Conservation (phyloP, 2,797 vertebrate genomes). For the Siniperca scherzeri region DNA sequence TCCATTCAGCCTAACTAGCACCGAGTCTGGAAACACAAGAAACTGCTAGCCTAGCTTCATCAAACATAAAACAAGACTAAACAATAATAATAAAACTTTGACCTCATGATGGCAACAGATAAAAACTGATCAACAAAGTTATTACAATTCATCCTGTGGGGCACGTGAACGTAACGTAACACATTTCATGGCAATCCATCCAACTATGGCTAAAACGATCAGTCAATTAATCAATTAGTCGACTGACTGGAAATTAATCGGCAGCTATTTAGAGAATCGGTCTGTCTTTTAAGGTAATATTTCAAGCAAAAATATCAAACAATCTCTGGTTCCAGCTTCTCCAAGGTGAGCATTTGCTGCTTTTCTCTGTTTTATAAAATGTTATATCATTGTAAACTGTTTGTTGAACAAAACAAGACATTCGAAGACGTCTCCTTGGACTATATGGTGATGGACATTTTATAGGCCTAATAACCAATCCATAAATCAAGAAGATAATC, state of each 20-base stretch:
- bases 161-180: too few relatives aligned
- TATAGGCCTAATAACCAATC: background rate
- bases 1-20: too few relatives aligned
- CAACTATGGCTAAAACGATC: background rate
- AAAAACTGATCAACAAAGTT: too few relatives aligned
- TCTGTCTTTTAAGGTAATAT: background rate
- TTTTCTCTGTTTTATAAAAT: background rate
- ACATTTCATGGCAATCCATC: too few relatives aligned
- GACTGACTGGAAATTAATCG: too few relatives aligned
- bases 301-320: background rate
- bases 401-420: background rate
- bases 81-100: too few relatives aligned
- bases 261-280: too few relatives aligned
- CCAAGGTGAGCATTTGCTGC: background rate
- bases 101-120: too few relatives aligned
- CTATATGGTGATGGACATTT: background rate
- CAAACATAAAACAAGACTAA: too few relatives aligned
- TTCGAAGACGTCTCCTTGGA: background rate
- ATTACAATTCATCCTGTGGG: too few relatives aligned
- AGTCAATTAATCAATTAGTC: background rate
- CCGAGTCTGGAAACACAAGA: too few relatives aligned
- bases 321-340: background rate
- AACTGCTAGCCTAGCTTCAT: too few relatives aligned
- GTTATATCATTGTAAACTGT: background rate
- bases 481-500: background rate